A percentile compares a stretch with the other conserved stretches of the same genome.
phyloP scores from a whole-genome alignment of 2,888 invertebrate species.

The Drosophila recens region DNA sequence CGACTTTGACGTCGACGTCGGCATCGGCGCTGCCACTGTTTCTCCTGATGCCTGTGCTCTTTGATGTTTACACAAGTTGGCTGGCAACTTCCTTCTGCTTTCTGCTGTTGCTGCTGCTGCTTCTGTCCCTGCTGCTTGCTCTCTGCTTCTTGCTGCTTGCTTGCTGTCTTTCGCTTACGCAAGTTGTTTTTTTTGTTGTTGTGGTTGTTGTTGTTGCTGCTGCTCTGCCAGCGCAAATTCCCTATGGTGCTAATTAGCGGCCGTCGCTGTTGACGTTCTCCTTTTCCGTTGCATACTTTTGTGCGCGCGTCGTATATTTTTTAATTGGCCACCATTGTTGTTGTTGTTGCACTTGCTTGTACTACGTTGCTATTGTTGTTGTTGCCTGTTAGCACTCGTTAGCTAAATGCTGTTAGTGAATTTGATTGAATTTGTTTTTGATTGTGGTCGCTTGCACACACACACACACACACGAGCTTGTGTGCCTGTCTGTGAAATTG shows the following conservation, averaged over 20 bases:
- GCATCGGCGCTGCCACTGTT: constrained; percentile 6
- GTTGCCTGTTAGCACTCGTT: constrained; percentile 39
- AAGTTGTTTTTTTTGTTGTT: constrained; percentile 41
- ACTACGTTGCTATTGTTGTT: constrained; percentile 19
- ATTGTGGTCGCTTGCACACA: constrained; percentile 26
- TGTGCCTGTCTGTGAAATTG: background rate
- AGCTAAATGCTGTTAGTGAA: constrained; percentile 54
- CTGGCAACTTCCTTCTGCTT: constrained; percentile 45
- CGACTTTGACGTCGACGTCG: background rate
- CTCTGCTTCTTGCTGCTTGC: constrained; percentile 10
- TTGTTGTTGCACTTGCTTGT: constrained; percentile 11
- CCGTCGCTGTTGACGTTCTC: constrained; percentile 55
- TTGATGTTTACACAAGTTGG: constrained; percentile 79
- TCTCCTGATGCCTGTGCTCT: constrained; percentile 52
- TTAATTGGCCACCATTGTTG: constrained; percentile 64
- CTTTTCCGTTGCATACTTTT: constrained; percentile 60
- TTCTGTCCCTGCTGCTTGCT: constrained; percentile 22
- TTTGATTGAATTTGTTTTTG: constrained; percentile 62
- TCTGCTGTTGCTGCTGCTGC: constrained; percentile 10
- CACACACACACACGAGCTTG: constrained; percentile 5
- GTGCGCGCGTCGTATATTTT: constrained; percentile 70
- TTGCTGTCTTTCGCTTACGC: constrained; percentile 55
- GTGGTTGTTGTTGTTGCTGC: background rate
- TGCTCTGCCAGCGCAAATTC: constrained; percentile 74
- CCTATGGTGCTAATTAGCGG: constrained; percentile 85